Evolutionary conservation across 2,113 vertebrate species (phyloP).

Genomic region (Sus scrofa): DNA sequence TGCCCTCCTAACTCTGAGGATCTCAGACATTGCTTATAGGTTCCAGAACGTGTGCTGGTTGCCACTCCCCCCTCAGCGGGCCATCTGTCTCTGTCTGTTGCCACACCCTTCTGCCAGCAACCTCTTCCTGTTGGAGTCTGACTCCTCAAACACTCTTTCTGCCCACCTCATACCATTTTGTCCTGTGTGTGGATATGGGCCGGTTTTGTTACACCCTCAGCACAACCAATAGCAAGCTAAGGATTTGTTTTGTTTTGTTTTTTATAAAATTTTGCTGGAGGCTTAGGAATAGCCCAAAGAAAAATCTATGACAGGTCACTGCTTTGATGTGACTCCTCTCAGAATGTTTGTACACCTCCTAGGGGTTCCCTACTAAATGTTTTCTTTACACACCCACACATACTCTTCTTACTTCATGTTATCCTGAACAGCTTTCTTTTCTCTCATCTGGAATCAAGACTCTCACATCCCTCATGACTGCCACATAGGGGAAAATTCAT

Average conservation of each 20-base stretch:
- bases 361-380: not conserved
- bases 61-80: not conserved
- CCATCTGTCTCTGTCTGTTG: not conserved
- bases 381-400: not conserved
- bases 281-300: not conserved
- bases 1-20: slow-evolving; percentile 28
- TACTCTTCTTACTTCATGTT: not conserved
- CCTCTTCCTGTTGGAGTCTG: not conserved
- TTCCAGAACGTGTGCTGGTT: not conserved
- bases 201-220: not conserved
- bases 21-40: not conserved
- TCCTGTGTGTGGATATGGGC: not conserved
- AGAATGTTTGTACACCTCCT: not conserved
- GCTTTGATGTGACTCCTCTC: not conserved
- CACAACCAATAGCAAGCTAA: not conserved
- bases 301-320: not conserved
- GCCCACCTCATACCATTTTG: not conserved
- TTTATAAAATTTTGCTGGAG: slow-evolving; percentile 13
- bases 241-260: no score
- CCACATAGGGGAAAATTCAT: not conserved
- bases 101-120: not conserved
- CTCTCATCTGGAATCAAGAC: slow-evolving; percentile 49
- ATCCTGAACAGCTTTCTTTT: not conserved
- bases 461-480: not conserved
- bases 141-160: not conserved